phyloP scores from a whole-genome alignment of 1,140 invertebrate genomes.

The Phenacoccus solenopsis region DNA sequence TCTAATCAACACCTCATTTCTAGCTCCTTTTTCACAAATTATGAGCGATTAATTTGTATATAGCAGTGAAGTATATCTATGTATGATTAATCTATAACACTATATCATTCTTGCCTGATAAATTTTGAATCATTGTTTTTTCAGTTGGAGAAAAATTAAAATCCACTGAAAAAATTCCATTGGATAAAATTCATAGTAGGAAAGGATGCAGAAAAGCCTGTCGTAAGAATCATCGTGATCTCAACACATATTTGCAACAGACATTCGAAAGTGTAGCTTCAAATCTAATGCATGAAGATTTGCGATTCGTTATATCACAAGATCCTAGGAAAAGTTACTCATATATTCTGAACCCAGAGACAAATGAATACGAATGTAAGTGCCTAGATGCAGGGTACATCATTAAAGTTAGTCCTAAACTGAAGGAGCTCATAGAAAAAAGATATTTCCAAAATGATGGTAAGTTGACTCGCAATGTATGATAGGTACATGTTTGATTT shows the following conservation, averaged over 20 bases:
- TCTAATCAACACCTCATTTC: too few species aligned
- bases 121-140: too few species aligned
- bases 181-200: not conserved
- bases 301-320: not conserved
- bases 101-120: too few species aligned
- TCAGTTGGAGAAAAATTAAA: not conserved
- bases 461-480: too few species aligned
- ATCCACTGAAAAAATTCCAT: not conserved
- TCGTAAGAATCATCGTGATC: not conserved
- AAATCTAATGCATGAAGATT: not conserved
- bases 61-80: too few species aligned
- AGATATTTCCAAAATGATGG: not conserved
- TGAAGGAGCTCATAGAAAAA: not conserved
- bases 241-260: not conserved
- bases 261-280: not conserved
- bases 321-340: not conserved
- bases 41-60: too few species aligned
- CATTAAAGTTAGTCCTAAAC: not conserved
- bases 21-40: too few species aligned
- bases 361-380: not conserved
- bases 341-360: not conserved
- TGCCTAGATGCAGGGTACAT: not conserved
- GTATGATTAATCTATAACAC: too few species aligned
- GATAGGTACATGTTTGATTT: too few species aligned
- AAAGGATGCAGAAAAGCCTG: not conserved